Evolutionary conservation across 23 tunicate genomes (phyloP).

Genomic region (Halocynthia aurantium): DNA sequence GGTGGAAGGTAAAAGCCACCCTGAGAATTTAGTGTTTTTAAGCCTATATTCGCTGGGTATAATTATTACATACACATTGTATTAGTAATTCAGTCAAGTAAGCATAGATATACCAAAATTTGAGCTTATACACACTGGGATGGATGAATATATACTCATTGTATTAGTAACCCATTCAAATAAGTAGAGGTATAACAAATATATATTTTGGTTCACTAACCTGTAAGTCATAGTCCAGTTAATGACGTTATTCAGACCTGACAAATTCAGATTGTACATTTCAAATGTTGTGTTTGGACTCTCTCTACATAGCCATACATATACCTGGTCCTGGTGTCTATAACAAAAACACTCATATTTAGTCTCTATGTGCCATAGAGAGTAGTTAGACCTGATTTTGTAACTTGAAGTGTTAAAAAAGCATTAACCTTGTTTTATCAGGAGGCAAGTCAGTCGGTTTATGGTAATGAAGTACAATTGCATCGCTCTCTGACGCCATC

Average conservation of each 20-base stretch:
- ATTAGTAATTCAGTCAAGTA: too few species aligned
- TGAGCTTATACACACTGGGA: too few species aligned
- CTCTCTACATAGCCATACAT: slow-evolving; percentile 48
- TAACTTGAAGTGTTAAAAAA: not conserved
- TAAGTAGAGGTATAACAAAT: too few species aligned
- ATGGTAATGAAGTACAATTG: slow-evolving; percentile 29
- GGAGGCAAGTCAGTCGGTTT: slow-evolving; percentile 22
- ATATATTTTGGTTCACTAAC: too few species aligned
- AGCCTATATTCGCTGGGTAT: too few species aligned
- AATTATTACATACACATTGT: too few species aligned
- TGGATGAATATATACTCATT: too few species aligned
- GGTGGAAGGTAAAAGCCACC: not conserved
- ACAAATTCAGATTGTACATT: slow-evolving; percentile 12
- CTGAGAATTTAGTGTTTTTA: too few species aligned
- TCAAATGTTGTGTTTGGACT: slow-evolving; percentile 20
- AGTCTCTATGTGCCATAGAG: too few species aligned
- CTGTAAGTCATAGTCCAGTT: slow-evolving; percentile 50
- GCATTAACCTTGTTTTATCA: not conserved
- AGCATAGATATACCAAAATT: too few species aligned
- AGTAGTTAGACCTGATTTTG: not conserved
- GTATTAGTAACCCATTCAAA: too few species aligned
- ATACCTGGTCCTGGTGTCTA: slow-evolving; percentile 30
- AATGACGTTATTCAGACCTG: slow-evolving; percentile 17
- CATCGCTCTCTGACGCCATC: slow-evolving; percentile 6
- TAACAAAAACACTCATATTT: not conserved